Evolutionary conservation across 2,113 vertebrate genomes (phyloP).

Genomic region (Etheostoma spectabile): DNA sequence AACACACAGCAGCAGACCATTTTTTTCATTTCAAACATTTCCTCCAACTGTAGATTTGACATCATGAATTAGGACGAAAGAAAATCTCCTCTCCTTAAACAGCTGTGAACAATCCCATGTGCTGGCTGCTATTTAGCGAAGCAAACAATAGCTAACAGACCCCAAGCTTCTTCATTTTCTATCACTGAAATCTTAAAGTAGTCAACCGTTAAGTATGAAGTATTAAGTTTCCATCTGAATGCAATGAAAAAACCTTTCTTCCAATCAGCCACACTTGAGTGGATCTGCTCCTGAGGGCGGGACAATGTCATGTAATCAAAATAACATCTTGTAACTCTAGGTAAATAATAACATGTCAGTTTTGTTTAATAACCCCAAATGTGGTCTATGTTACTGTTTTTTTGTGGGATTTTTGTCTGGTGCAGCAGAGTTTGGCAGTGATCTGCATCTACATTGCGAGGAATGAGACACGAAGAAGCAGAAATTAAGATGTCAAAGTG

Average conservation of each 20-base stretch:
- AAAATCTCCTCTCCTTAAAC: slow-evolving; percentile 6
- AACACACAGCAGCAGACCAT: slow-evolving; percentile 51
- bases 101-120: slow-evolving; percentile 2
- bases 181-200: neutral
- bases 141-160: neutral
- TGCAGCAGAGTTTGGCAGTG: neutral
- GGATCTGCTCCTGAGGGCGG: neutral
- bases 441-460: too few relatives aligned
- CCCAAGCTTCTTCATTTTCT: neutral
- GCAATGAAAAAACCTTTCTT: neutral
- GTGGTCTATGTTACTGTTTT: neutral
- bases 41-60: slow-evolving; percentile 23
- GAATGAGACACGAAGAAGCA: too few relatives aligned
- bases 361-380: neutral
- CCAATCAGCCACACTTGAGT: neutral
- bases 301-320: neutral
- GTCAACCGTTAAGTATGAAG: too few relatives aligned
- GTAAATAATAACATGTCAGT: neutral
- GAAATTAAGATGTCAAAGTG: too few relatives aligned
- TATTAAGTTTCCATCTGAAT: neutral
- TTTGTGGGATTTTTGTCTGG: neutral
- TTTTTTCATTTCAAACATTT: slow-evolving; percentile 46
- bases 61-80: slow-evolving; percentile 26
- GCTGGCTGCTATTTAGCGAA: neutral
- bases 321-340: neutral